A percentile compares a stretch with the other conserved stretches of the same genome.
These are phyloP conservation scores for Scaptomyza pallida DNA, from an alignment of 1,140 invertebrate species.

Conservation along the genomic window DNA sequence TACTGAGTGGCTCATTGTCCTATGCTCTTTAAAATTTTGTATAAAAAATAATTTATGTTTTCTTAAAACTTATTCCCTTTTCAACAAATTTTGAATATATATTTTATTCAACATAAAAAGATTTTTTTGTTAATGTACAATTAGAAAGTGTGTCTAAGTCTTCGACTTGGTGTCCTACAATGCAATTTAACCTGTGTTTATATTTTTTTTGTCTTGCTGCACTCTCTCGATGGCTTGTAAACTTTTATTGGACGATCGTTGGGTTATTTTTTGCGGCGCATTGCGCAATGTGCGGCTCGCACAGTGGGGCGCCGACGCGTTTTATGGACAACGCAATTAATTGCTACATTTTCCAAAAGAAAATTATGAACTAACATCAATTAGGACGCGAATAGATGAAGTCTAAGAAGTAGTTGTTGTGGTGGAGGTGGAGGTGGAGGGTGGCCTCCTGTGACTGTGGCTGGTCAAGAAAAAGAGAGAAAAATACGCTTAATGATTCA, in stretches of 20 bases:
- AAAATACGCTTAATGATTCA: conserved; percentile 78
- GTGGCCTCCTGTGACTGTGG: conserved; percentile 19
- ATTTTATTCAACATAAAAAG: no score
- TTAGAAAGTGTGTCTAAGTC: background rate
- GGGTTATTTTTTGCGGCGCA: conserved; percentile 50
- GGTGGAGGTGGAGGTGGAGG: background rate
- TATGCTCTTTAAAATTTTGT: no score
- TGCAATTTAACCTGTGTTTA: conserved; percentile 21
- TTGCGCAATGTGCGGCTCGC: conserved; percentile 77
- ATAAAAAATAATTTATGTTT: no score
- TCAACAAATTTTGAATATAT: no score
- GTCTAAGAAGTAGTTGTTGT: background rate
- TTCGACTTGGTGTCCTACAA: conserved; percentile 16
- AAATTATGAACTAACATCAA: conserved; percentile 83
- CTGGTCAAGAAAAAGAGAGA: conserved; percentile 52
- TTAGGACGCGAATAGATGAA: conserved; percentile 63
- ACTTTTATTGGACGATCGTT: conserved; percentile 72
- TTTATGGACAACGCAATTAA: conserved; percentile 81
- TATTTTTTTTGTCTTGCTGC: no score
- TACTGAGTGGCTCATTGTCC: no score
- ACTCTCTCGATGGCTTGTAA: conserved; percentile 69
- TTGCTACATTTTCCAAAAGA: conserved; percentile 82
- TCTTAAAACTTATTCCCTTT: no score
- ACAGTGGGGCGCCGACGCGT: conserved; percentile 77
- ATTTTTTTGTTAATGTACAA: background rate